phyloP scores from a whole-genome alignment of 2,888 invertebrate species.

The Synanthedon formicaeformis region DNA sequence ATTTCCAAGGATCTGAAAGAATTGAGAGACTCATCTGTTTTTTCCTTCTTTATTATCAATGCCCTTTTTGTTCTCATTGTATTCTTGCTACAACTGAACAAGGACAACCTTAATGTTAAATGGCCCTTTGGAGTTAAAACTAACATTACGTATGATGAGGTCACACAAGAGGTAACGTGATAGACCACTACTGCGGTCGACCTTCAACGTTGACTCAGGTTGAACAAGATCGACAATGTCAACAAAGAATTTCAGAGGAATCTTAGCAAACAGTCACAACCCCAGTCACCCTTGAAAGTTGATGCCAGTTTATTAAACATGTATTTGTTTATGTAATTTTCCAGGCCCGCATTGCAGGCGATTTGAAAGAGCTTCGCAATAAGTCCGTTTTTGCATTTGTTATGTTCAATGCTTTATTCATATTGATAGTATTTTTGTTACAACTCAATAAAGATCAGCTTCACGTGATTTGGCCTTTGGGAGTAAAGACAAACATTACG shows the following conservation, averaged over 20 bases:
- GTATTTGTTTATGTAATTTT: constrained; percentile 64
- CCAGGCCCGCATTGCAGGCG: constrained; percentile 89
- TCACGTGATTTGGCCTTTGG: constrained; percentile 97
- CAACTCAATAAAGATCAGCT: constrained; percentile 99
- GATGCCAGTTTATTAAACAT: constrained; percentile 39
- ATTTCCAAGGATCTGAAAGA: constrained; percentile 93
- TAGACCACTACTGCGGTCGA: constrained; percentile 53
- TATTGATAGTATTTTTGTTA: constrained; percentile 97
- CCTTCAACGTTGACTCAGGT: constrained; percentile 65
- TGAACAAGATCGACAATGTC: constrained; percentile 5
- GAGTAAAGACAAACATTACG: constrained; percentile 94
- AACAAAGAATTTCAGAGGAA: not conserved
- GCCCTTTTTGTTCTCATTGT: constrained; percentile 98
- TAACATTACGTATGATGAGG: constrained; percentile 92
- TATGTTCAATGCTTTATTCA: constrained; percentile 99
- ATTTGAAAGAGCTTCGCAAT: constrained; percentile 95
- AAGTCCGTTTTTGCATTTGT: constrained; percentile 98
- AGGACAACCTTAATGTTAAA: constrained; percentile 94
- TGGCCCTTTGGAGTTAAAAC: constrained; percentile 97
- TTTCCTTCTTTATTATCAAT: constrained; percentile 98
- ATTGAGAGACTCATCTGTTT: constrained; percentile 93
- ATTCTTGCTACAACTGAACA: constrained; percentile 97
- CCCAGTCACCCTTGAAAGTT: constrained; percentile 71
- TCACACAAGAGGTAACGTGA: constrained; percentile 89
- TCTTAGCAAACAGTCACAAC: constrained; percentile 23